phyloP scores from a whole-genome alignment of 2,113 vertebrate species.

The Cisticola juncidis region DNA sequence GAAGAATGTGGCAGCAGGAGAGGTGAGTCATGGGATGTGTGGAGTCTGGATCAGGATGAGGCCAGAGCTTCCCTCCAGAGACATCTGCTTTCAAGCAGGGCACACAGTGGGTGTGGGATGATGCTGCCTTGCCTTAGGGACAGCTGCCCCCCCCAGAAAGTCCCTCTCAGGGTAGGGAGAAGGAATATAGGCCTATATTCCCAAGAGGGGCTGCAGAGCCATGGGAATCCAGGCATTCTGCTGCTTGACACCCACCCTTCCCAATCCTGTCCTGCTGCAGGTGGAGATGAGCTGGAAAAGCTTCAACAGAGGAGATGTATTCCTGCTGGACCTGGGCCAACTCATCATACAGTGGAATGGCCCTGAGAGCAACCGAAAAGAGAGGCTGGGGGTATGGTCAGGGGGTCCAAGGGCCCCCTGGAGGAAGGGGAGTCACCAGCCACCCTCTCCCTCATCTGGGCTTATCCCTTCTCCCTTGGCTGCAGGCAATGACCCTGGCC shows the following conservation, averaged over 20 bases:
- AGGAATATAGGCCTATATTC: not conserved
- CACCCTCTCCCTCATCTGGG: not conserved
- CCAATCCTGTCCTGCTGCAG: conserved; percentile 27
- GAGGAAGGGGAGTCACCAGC: not conserved
- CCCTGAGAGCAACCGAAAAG: conserved; percentile 80
- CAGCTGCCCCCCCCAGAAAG: not conserved
- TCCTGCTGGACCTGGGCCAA: conserved; percentile 86
- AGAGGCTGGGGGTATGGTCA: conserved; percentile 78
- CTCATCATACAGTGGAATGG: conserved; percentile 90
- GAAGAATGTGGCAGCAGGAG: conserved; percentile 81
- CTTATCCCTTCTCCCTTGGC: not conserved
- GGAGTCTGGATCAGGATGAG: not conserved
- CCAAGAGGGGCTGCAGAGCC: not conserved
- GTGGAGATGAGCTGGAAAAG: conserved; percentile 88
- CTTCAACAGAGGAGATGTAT: conserved; percentile 86
- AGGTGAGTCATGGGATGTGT: conserved; percentile 67
- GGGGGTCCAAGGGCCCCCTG: not conserved
- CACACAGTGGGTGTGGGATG: not conserved
- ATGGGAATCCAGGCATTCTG: not conserved
- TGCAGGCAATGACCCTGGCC: conserved; percentile 83
- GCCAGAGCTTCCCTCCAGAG: not conserved
- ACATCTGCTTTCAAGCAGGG: not conserved
- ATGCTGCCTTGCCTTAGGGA: not conserved
- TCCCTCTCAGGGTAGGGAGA: not conserved
- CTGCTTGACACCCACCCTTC: not conserved